Conservation (phyloP, 1,140 invertebrate species). For the Pseudomyrmex concolor region DNA sequence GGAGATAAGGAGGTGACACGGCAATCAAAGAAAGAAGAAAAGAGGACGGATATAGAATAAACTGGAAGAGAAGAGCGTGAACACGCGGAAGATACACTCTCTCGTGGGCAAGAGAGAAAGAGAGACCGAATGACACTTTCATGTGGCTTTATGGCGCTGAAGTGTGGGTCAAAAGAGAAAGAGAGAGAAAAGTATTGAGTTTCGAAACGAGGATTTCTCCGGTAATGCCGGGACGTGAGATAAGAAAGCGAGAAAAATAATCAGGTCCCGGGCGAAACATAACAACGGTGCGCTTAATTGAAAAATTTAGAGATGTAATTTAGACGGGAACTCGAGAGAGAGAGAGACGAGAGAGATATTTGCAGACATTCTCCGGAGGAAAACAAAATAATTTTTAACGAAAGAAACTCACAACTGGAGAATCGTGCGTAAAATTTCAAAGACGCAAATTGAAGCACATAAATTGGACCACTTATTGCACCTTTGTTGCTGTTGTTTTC, state of each 20-base stretch:
- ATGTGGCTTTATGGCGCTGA: constrained; percentile 1
- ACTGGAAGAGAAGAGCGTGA: constrained; percentile 39
- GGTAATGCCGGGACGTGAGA: constrained; percentile 6
- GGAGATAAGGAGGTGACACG: constrained; percentile 33
- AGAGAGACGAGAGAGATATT: neutral
- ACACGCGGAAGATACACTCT: neutral
- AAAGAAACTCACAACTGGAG: neutral
- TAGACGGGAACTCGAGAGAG: neutral
- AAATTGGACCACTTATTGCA: constrained; percentile 5
- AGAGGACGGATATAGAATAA: constrained; percentile 49
- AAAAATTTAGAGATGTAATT: neutral
- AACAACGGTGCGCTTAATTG: constrained; percentile 15
- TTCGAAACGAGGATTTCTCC: constrained; percentile 37
- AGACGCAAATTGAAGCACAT: neutral
- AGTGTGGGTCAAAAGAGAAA: constrained; percentile 15
- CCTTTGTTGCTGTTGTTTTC: neutral
- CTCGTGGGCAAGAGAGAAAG: constrained; percentile 21
- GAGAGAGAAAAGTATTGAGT: constrained; percentile 25
- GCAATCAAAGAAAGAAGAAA: constrained; percentile 37
- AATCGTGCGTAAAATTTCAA: neutral
- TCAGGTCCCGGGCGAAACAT: constrained; percentile 21
- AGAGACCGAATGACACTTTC: constrained; percentile 38
- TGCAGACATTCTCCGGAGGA: neutral
- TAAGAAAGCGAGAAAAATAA: constrained; percentile 22
- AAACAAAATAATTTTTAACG: neutral